phyloP scores from a whole-genome alignment of 2,113 vertebrate genomes.

The Phrynocephalus versicolor region DNA sequence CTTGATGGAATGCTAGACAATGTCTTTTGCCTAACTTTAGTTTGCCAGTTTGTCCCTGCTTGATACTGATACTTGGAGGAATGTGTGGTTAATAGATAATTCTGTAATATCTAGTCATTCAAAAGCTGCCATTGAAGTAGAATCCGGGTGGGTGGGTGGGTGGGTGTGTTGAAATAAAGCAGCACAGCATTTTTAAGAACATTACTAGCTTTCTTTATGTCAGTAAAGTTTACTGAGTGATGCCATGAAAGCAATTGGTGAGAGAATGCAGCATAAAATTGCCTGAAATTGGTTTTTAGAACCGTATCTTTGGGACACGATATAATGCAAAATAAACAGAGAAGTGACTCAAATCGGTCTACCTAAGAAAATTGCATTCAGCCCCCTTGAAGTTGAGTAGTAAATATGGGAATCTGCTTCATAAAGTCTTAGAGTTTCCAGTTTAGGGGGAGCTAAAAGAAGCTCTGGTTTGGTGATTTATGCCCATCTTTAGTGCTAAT shows the following conservation, averaged over 20 bases:
- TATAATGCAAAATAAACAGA: constrained; percentile 34
- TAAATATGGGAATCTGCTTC: constrained; percentile 28
- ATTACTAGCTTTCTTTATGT: constrained; percentile 9
- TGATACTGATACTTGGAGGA: background rate
- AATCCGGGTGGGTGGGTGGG: background rate
- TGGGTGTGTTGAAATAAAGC: background rate
- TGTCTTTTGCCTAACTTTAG: constrained; percentile 15
- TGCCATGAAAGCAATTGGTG: constrained; percentile 5
- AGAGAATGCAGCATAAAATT: constrained; percentile 23
- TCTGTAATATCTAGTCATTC: background rate
- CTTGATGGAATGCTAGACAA: background rate
- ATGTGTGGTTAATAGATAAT: constrained; percentile 11
- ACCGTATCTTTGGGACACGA: constrained; percentile 19
- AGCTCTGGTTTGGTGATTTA: no score
- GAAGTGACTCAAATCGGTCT: constrained; percentile 23
- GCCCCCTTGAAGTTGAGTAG: constrained; percentile 29
- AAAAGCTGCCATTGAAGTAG: constrained; percentile 9
- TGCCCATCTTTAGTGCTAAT: no score
- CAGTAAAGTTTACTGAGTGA: constrained; percentile 19
- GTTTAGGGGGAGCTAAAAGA: background rate
- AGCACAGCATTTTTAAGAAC: background rate
- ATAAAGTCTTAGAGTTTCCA: constrained; percentile 15
- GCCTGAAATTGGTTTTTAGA: constrained; percentile 24
- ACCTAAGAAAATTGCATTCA: constrained; percentile 30
- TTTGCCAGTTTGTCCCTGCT: background rate